These are phyloP conservation scores for Manis javanica DNA, from an alignment of 2,797 vertebrate species.

Conservation along the genomic window DNA sequence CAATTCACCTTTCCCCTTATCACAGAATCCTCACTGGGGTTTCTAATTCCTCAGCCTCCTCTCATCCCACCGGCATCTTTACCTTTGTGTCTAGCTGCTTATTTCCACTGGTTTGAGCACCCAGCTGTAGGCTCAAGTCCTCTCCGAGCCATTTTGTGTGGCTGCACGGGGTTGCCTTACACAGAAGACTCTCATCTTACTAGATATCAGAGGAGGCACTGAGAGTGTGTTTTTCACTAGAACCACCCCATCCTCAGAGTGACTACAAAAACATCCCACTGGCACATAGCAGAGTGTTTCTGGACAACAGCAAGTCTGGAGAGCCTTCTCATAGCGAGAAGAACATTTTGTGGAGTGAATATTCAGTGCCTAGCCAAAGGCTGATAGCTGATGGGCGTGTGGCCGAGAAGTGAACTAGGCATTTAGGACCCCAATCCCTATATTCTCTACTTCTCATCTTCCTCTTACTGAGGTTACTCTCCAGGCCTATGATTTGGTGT, in stretches of 20 bases:
- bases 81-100: background rate
- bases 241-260: rapidly evolving
- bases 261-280: background rate
- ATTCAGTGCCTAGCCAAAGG: background rate
- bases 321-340: background rate
- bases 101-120: background rate
- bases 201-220: background rate
- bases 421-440: background rate
- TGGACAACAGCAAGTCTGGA: too few relatives aligned
- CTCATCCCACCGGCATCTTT: background rate
- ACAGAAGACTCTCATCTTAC: background rate
- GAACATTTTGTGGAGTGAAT: background rate
- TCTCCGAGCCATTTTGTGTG: background rate
- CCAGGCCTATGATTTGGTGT: background rate
- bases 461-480: background rate
- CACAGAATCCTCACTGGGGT: background rate
- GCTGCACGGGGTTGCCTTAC: too few relatives aligned
- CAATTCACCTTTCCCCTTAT: constrained; percentile 35
- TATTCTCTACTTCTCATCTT: background rate
- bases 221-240: background rate
- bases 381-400: background rate
- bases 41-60: constrained; percentile 55
- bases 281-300: background rate
- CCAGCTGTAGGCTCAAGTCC: background rate
- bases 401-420: background rate